These are phyloP conservation scores for Meles meles DNA, from an alignment of 2,113 vertebrate genomes.

Conservation along the genomic window DNA sequence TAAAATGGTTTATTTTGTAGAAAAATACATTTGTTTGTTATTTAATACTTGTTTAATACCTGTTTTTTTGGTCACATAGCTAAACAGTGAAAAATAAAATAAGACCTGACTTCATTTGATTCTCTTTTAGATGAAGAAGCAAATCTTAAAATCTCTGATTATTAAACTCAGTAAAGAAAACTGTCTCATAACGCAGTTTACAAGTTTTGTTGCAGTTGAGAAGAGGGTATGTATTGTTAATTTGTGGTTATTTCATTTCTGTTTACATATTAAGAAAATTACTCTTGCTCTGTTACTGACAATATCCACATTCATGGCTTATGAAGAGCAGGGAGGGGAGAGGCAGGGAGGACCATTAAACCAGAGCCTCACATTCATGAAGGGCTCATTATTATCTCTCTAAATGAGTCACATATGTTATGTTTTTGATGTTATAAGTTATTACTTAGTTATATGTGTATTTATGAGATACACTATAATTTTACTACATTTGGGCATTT, in stretches of 20 bases:
- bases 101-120: constrained; percentile 30
- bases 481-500: constrained; percentile 9
- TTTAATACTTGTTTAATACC: not conserved
- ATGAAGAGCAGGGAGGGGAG: not conserved
- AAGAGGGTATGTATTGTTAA: constrained; percentile 85
- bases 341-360: not conserved
- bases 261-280: not conserved
- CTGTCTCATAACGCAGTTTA: constrained; percentile 91
- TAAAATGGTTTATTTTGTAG: not conserved
- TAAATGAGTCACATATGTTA: not conserved
- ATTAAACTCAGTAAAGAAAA: constrained; percentile 89
- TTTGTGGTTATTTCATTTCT: not conserved
- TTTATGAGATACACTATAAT: not conserved
- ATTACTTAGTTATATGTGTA: not conserved
- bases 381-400: not conserved
- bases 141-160: constrained; percentile 86
- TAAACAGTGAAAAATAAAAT: constrained; percentile 12
- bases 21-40: not conserved
- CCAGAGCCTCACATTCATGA: not conserved
- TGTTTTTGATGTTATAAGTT: constrained; percentile 24
- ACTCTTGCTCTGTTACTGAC: not conserved
- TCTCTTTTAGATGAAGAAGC: constrained; percentile 87
- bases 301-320: not conserved
- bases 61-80: not conserved
- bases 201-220: constrained; percentile 93